phyloP scores from a whole-genome alignment of 2,113 vertebrate species.

The Clarias magur region DNA sequence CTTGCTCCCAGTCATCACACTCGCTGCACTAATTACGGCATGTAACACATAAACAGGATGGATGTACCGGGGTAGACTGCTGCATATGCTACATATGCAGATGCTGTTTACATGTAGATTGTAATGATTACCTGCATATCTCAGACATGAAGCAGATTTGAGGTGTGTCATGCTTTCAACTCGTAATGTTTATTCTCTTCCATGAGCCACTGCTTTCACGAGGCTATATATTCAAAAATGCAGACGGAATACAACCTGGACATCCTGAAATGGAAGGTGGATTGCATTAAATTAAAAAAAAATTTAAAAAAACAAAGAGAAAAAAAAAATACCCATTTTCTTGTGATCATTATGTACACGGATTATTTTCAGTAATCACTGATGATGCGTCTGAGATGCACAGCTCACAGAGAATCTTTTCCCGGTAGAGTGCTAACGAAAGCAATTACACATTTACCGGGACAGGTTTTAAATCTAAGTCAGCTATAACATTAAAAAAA shows the following conservation, averaged over 20 bases:
- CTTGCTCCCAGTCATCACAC: too few relatives aligned
- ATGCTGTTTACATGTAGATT: too few relatives aligned
- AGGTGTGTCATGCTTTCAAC: neutral
- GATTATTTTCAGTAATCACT: too few relatives aligned
- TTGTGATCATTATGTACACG: neutral
- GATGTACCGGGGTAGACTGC: too few relatives aligned
- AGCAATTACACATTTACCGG: neutral
- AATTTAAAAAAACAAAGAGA: neutral
- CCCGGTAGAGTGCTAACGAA: neutral
- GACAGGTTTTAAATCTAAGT: neutral
- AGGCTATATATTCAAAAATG: neutral
- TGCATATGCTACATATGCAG: too few relatives aligned
- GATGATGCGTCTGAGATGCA: neutral
- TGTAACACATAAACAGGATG: too few relatives aligned
- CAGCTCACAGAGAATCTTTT: neutral
- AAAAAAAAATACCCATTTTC: neutral
- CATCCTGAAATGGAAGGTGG: neutral
- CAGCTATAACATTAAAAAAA: too few relatives aligned
- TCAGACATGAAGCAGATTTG: too few relatives aligned
- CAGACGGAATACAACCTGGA: neutral
- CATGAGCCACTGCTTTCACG: neutral
- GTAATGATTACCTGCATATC: too few relatives aligned
- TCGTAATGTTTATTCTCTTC: neutral
- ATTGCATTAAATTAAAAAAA: neutral
- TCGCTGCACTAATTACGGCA: too few relatives aligned